These are phyloP conservation scores for Rhodinocichla rosea DNA, from an alignment of 2,113 vertebrate species.

Conservation along the genomic window DNA sequence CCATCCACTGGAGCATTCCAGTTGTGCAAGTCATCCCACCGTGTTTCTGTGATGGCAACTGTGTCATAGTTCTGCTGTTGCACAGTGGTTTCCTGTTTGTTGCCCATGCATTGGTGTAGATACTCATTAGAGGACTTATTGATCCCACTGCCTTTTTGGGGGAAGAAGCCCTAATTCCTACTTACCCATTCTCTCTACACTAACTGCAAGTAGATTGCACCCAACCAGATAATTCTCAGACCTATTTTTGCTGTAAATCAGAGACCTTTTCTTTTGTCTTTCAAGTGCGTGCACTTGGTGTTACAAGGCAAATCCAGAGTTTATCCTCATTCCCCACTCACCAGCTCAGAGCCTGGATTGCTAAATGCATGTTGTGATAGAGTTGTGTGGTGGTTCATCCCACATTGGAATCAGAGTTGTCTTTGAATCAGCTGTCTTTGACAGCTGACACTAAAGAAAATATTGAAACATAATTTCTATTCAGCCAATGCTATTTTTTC, in stretches of 20 bases:
- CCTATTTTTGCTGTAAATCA: neutral
- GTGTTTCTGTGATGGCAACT: neutral
- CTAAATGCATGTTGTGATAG: neutral
- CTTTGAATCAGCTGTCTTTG: neutral
- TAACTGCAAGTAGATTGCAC: neutral
- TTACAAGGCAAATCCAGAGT: neutral
- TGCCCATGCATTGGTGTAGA: neutral
- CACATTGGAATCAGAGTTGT: neutral
- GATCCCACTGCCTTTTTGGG: neutral
- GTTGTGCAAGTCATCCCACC: neutral
- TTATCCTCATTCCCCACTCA: neutral
- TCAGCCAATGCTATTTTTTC: neutral
- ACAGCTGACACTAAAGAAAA: neutral
- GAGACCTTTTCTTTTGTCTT: neutral
- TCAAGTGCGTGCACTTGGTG: neutral
- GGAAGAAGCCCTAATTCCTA: neutral
- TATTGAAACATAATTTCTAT: neutral
- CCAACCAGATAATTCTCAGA: neutral
- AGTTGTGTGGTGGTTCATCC: neutral
- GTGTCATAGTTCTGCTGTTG: neutral
- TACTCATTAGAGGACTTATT: too few species aligned
- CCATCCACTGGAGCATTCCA: neutral
- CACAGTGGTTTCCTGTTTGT: neutral
- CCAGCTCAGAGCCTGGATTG: neutral
- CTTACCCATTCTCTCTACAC: neutral